Evolutionary conservation across 1,140 invertebrate genomes (phyloP).

Genomic region (Micrasema longulum): DNA sequence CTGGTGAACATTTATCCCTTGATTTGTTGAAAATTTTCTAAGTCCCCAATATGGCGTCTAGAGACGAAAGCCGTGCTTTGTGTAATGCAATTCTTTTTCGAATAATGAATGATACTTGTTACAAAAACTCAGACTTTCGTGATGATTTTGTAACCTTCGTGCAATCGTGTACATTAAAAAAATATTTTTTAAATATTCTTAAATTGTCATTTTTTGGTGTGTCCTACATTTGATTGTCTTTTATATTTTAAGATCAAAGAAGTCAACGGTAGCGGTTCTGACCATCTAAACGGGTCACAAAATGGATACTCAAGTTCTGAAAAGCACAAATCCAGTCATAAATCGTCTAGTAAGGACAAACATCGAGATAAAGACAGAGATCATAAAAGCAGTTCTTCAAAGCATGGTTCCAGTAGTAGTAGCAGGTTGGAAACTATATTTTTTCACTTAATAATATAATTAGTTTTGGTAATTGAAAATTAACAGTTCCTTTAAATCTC

Average conservation of each 20-base stretch:
- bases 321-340: slow-evolving; percentile 75
- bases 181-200: slow-evolving; percentile 24
- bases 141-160: slow-evolving; percentile 30
- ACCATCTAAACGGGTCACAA: slow-evolving; percentile 78
- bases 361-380: slow-evolving; percentile 74
- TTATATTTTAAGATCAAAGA: slow-evolving; percentile 49
- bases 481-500: no score
- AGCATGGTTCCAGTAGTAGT: slow-evolving; percentile 62
- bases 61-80: slow-evolving; percentile 72
- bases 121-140: slow-evolving; percentile 19
- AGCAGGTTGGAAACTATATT: slow-evolving; percentile 59
- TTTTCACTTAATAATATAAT: neutral
- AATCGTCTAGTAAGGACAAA: slow-evolving; percentile 78
- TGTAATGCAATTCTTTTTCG: slow-evolving; percentile 57
- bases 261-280: slow-evolving; percentile 66
- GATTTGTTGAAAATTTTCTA: slow-evolving; percentile 79
- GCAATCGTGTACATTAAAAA: slow-evolving; percentile 3
- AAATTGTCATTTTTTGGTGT: slow-evolving; percentile 18
- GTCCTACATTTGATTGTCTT: slow-evolving; percentile 8
- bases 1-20: slow-evolving; percentile 60
- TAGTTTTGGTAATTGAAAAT: neutral
- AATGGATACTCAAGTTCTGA: slow-evolving; percentile 73
- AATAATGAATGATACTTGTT: slow-evolving; percentile 37
- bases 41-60: slow-evolving; percentile 87
- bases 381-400: slow-evolving; percentile 68